Percentiles rank a stretch among this genome's conserved stretches.
phyloP scores from a whole-genome alignment of 2,113 vertebrate genomes.

The Pelmatolapia mariae region DNA sequence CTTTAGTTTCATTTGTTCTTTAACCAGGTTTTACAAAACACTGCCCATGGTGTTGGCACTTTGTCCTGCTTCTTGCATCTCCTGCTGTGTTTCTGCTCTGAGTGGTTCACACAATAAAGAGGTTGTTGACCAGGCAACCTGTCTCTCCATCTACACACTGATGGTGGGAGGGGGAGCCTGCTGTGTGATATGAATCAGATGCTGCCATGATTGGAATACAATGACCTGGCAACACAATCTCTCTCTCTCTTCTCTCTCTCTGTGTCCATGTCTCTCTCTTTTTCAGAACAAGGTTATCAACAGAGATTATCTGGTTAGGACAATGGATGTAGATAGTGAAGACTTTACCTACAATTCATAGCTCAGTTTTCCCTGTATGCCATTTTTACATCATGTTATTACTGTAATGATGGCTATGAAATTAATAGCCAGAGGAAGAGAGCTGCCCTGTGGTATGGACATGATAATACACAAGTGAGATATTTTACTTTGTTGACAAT shows the following conservation, averaged over 20 bases:
- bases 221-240: constrained; percentile 9
- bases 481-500: neutral
- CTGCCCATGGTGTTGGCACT: neutral
- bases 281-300: constrained; percentile 50
- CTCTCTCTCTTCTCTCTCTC: neutral
- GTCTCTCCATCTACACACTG: constrained; percentile 21
- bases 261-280: neutral
- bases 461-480: neutral
- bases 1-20: neutral
- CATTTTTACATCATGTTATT: neutral
- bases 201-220: constrained; percentile 45
- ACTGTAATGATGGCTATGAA: neutral
- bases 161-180: neutral
- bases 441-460: neutral
- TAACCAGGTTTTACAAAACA: neutral
- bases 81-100: neutral
- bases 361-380: neutral
- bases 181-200: constrained; percentile 55
- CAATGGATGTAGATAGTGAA: neutral
- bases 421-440: neutral
- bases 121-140: constrained; percentile 30
- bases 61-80: neutral
- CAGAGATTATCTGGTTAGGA: constrained; percentile 42
- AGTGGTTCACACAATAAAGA: neutral
- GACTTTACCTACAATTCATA: neutral